Evolutionary conservation across 2,113 vertebrate genomes (phyloP).

Genomic region (Aythya baeri): DNA sequence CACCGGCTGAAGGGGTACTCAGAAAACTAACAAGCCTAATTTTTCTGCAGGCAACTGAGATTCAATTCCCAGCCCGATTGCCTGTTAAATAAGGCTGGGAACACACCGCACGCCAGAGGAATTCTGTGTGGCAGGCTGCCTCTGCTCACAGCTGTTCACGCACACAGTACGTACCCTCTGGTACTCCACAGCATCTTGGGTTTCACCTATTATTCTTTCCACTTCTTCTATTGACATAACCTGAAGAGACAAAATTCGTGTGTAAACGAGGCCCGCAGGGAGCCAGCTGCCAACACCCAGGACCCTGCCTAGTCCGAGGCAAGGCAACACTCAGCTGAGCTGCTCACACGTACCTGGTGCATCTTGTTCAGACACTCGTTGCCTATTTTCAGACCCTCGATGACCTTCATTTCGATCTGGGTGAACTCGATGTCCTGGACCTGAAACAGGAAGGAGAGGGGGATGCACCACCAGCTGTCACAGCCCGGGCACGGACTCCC

Average conservation of each 20-base stretch:
- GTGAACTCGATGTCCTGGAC: constrained; percentile 96
- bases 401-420: constrained; percentile 94
- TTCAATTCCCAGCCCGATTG: fast-evolving
- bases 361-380: constrained; percentile 96
- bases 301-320: not conserved
- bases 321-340: fast-evolving
- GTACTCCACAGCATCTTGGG: constrained; percentile 93
- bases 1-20: fast-evolving
- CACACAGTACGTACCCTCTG: constrained; percentile 81
- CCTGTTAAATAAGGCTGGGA: fast-evolving
- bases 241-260: constrained; percentile 51
- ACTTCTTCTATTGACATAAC: constrained; percentile 96
- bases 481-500: not conserved
- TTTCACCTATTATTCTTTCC: constrained; percentile 96
- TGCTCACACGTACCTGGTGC: constrained; percentile 86
- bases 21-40: not conserved
- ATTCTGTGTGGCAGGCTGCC: fast-evolving
- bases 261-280: not conserved
- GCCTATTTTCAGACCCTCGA: constrained; percentile 91
- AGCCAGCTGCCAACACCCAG: not conserved
- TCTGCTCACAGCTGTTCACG: fast-evolving
- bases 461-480: not conserved
- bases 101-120: fast-evolving
- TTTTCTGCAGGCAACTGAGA: not conserved
- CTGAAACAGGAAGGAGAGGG: constrained; percentile 62